phyloP scores from a whole-genome alignment of 2,113 vertebrate genomes.

The Phylloscopus trochiloides region DNA sequence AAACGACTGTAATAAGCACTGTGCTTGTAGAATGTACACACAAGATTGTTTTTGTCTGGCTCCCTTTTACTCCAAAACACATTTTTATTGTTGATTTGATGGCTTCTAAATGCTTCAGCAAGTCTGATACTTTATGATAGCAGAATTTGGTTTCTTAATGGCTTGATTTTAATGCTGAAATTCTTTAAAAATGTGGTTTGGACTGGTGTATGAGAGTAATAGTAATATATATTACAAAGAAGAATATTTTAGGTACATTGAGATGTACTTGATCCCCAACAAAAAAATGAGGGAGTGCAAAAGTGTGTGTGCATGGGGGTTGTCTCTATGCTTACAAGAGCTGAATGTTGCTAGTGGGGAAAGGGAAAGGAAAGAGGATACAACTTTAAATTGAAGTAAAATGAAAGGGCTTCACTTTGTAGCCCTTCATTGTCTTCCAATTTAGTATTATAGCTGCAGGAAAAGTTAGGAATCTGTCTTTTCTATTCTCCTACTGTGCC shows the following conservation, averaged over 20 bases:
- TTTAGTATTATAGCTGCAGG: not conserved
- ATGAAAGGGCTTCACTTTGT: not conserved
- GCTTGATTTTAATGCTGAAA: not conserved
- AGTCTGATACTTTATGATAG: not conserved
- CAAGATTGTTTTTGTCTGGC: not conserved
- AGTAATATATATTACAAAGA: not conserved
- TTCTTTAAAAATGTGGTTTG: not conserved
- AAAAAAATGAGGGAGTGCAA: not conserved
- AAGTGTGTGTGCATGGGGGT: accelerated
- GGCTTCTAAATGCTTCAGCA: not conserved
- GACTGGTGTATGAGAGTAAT: not conserved
- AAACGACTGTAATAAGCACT: not conserved
- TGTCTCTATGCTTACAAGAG: not conserved
- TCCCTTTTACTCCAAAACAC: not conserved
- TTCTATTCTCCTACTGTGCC: not conserved
- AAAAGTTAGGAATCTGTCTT: not conserved
- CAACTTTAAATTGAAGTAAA: not conserved
- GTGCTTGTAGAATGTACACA: not conserved
- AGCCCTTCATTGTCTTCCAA: not conserved
- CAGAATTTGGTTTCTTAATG: not conserved
- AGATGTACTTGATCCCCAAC: not conserved
- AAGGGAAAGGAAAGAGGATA: not conserved
- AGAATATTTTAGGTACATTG: not conserved
- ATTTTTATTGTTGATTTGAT: not conserved
- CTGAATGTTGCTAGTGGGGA: not conserved